Base-by-base conservation (phyloP, 2,113 vertebrate genomes). In the Bufo gargarizans region DNA sequence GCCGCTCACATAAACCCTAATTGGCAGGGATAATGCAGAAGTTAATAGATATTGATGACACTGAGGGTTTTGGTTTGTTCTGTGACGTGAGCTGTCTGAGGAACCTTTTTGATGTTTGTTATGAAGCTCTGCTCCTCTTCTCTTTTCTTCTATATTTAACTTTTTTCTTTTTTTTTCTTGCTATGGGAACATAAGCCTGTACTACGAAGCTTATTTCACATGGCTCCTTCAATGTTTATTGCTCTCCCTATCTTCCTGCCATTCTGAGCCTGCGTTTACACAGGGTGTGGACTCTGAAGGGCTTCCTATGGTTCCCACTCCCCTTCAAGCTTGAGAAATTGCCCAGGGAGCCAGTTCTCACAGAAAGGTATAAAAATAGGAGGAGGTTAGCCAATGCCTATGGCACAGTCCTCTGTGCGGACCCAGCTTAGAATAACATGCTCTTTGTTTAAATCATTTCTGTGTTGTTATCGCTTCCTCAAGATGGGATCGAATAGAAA, bases 231-330 rank as follows among this genome's bases (percentile, higher is more conserved):
- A 56, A 56, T 96, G 94, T 95, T 92, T 94, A 86, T 93, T 94
- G 89, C 92, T 95, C 94, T 93, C 93, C 93, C 94, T 94, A 94
- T 95, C 93, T 96, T 96, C 95, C 95, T 95, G 95, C 90, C 95
- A 95, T 97, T 97, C 95, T 96, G 95, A 93, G 92, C 92, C 93
- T 90, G 86, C 91, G 92, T 93, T 94, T 92, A 92, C 90, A 90
- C 91, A 93, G 93, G 93, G 92, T 94, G 93, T 94, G 93, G 91
- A 92, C 94, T 94, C 92, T 91, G 88, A 88, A 90, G 94, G 90
- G 92, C 93, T 96, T 95, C 94, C 94, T 95, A 89, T 88, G 89
- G 92, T 94, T 95, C 92, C 92, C 93, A 93, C 91, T 94, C 89
- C 91, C 91, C 93, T 92, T 90, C 91, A 94, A 94, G 93, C 92